Percentiles rank a stretch among this genome's conserved stretches.
phyloP scores from a whole-genome alignment of 1,140 invertebrate genomes.

The Fragariocoptes setiger region DNA sequence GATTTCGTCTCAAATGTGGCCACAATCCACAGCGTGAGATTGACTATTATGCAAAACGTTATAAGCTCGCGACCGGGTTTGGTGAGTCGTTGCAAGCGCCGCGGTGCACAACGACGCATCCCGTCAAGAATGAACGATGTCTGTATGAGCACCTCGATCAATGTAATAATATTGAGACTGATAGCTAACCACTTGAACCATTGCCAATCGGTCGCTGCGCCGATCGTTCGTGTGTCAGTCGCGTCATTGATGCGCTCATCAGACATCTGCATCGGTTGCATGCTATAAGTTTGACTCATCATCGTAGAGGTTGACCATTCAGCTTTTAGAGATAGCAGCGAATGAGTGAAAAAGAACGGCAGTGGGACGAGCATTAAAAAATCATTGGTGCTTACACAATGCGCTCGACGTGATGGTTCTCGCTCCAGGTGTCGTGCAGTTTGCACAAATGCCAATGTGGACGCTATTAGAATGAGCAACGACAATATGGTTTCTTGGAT shows the following conservation, averaged over 20 bases:
- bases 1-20: slow-evolving; percentile 85
- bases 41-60: slow-evolving; percentile 72
- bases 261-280: too few species aligned
- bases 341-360: slow-evolving; percentile 35
- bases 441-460: slow-evolving; percentile 16
- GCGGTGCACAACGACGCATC: slow-evolving; percentile 48
- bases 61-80: slow-evolving; percentile 71
- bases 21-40: slow-evolving; percentile 74
- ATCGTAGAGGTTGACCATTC: too few species aligned
- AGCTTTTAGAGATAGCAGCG: slow-evolving; percentile 22
- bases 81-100: slow-evolving; percentile 44
- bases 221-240: neutral
- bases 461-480: too few species aligned
- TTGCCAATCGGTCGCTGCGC: neutral
- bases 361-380: slow-evolving; percentile 32
- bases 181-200: too few species aligned
- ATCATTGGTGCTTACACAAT: slow-evolving; percentile 30
- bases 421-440: slow-evolving; percentile 25
- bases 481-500: too few species aligned
- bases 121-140: slow-evolving; percentile 80
- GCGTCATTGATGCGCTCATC: slow-evolving; percentile 23
- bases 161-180: neutral
- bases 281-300: too few species aligned
- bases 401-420: slow-evolving; percentile 22
- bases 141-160: slow-evolving; percentile 45